A percentile compares a stretch with the other conserved stretches of the same genome.
phyloP scores from a whole-genome alignment of 2,797 vertebrate genomes.

The Gorsachius magnificus region DNA sequence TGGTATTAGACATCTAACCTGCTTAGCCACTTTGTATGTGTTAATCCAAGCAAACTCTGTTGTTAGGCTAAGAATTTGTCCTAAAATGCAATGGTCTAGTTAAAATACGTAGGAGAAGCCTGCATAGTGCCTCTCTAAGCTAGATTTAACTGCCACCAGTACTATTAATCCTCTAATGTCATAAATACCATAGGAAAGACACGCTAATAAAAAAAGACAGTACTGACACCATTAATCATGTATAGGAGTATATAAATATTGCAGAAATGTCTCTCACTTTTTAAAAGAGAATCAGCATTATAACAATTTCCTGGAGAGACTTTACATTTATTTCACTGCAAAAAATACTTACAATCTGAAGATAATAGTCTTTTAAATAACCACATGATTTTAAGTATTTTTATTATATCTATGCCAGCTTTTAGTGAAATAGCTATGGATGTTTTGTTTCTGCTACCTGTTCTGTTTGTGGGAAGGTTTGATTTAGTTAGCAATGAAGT shows the following conservation, averaged over 20 bases:
- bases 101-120: neutral
- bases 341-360: neutral
- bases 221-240: neutral
- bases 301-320: neutral
- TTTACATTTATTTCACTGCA: neutral
- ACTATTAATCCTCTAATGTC: neutral
- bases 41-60: neutral
- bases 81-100: neutral
- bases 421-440: neutral
- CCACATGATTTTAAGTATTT: neutral
- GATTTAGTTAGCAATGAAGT: neutral
- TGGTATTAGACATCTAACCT: neutral
- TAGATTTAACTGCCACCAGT: neutral
- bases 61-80: neutral
- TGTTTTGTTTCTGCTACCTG: neutral
- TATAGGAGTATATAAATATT: neutral
- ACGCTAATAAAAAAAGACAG: conserved; percentile 25
- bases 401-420: neutral
- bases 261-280: neutral
- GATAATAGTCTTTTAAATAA: neutral
- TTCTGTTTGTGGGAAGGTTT: neutral
- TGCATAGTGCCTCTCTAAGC: neutral
- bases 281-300: neutral
- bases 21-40: neutral
- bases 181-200: neutral